A percentile compares a stretch with the other conserved stretches of the same genome.
phyloP scores from a whole-genome alignment of 1,140 invertebrate genomes.

The Tyrophagus putrescentiae region DNA sequence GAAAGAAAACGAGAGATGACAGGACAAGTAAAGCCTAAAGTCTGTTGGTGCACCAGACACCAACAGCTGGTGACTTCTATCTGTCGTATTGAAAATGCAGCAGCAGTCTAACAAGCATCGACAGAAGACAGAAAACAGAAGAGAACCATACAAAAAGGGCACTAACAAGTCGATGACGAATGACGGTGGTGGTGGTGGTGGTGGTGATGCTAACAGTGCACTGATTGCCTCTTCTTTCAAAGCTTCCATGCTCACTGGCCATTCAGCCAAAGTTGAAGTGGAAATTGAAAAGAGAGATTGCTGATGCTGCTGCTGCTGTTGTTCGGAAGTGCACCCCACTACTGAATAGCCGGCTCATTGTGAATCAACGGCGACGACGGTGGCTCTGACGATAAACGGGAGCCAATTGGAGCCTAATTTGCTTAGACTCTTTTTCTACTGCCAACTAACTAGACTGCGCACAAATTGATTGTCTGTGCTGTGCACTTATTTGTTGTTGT shows the following conservation, averaged over 20 bases:
- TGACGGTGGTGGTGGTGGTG: too few relatives aligned
- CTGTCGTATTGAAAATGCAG: too few relatives aligned
- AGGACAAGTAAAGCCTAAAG: background rate
- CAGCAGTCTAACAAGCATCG: background rate
- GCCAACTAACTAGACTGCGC: slow-evolving; percentile 5
- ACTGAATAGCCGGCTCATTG: background rate
- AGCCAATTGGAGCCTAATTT: slow-evolving; percentile 4
- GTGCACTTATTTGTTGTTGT: background rate
- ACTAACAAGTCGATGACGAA: too few relatives aligned
- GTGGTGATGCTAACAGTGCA: too few relatives aligned
- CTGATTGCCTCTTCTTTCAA: too few relatives aligned
- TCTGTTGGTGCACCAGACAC: background rate
- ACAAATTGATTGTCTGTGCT: background rate
- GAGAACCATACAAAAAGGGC: background rate
- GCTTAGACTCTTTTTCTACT: background rate
- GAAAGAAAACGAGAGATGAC: too few relatives aligned
- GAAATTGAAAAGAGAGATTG: background rate
- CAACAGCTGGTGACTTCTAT: background rate
- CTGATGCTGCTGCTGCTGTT: background rate
- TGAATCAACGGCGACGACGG: background rate
- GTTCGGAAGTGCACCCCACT: background rate
- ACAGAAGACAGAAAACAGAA: background rate
- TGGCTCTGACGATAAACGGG: background rate
- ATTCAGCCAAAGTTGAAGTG: background rate
- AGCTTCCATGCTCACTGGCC: too few relatives aligned